Conservation (phyloP, 2,888 invertebrate species). For the Heterodera filipjevi region DNA sequence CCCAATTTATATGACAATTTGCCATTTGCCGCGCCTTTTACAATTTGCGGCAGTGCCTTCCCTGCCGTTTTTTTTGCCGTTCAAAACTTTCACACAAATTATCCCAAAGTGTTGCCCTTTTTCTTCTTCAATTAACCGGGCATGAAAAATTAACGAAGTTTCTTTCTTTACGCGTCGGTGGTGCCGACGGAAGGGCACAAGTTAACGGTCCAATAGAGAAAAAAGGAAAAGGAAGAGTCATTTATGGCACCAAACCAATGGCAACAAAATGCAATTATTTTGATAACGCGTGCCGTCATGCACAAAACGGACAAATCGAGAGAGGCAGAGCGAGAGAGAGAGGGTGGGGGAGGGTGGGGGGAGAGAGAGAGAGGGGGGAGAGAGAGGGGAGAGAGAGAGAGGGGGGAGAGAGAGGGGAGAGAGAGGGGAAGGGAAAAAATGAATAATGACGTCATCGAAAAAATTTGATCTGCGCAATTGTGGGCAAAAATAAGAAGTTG, state of each 20-base stretch:
- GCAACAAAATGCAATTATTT: slow-evolving; percentile 22
- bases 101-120: neutral
- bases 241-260: neutral
- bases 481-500: no score
- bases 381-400: no score
- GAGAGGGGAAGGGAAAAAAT: no score
- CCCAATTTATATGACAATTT: neutral
- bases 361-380: no score
- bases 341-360: no score
- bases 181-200: neutral
- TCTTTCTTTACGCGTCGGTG: slow-evolving; percentile 4
- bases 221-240: neutral
- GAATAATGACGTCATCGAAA: no score
- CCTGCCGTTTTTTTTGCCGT: neutral
- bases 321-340: neutral
- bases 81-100: neutral
- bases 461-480: slow-evolving; percentile 24
- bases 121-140: slow-evolving; percentile 24
- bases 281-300: neutral
- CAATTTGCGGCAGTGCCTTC: no score
- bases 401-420: no score
- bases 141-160: slow-evolving; percentile 33
- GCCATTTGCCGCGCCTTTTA: no score
- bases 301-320: neutral
- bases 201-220: neutral